These are phyloP conservation scores for Anticlea derivata DNA, from an alignment of 2,888 invertebrate species.

Conservation along the genomic window DNA sequence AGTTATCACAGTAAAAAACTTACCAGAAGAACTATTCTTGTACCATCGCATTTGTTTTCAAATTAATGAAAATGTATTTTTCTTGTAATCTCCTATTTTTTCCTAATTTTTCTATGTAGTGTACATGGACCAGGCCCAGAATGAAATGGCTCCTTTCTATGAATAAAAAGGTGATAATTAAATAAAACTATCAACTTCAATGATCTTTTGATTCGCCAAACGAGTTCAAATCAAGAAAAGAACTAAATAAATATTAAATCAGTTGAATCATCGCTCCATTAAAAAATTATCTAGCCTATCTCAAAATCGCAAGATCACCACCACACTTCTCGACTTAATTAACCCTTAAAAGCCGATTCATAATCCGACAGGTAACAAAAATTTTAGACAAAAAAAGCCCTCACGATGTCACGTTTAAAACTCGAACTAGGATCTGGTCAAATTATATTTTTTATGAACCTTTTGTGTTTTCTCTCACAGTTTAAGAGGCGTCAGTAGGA, in stretches of 20 bases:
- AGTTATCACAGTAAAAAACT: no score
- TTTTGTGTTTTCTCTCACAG: slow-evolving; percentile 83
- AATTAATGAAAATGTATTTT: no score
- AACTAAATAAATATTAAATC: slow-evolving; percentile 36
- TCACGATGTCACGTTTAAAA: slow-evolving; percentile 75
- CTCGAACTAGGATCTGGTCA: slow-evolving; percentile 62
- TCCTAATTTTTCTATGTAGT: no score
- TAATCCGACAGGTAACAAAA: slow-evolving; percentile 71
- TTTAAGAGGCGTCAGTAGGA: slow-evolving; percentile 72
- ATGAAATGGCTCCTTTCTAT: no score
- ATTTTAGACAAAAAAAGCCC: slow-evolving; percentile 66
- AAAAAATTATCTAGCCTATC: slow-evolving; percentile 43
- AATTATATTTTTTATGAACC: slow-evolving; percentile 74
- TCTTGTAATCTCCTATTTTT: no score
- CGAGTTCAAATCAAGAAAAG: slow-evolving; percentile 31
- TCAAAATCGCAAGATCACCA: slow-evolving; percentile 65
- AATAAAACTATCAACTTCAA: slow-evolving; percentile 19
- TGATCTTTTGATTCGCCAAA: slow-evolving; percentile 22
- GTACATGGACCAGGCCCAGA: no score
- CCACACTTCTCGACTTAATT: slow-evolving; percentile 71
- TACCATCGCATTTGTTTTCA: no score
- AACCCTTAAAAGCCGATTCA: slow-evolving; percentile 70
- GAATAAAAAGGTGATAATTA: no score
- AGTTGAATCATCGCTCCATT: slow-evolving; percentile 48
- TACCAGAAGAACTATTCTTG: no score